Conservation (phyloP, 1,140 invertebrate species). For the Gonioctena quinquepunctata region DNA sequence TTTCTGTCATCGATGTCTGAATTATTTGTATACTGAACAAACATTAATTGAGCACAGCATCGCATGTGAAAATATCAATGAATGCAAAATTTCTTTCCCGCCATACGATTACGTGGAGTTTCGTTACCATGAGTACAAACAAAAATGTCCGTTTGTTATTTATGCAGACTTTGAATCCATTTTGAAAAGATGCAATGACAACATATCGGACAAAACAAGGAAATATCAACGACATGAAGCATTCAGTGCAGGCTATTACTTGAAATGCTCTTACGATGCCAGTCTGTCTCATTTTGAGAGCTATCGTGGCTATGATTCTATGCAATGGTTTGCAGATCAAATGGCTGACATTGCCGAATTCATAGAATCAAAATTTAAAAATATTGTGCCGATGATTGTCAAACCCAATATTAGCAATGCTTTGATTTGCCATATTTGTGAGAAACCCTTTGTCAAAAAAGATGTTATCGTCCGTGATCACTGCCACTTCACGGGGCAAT, state of each 20-base stretch:
- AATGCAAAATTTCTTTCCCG: constrained; percentile 16
- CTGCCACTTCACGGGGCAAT: constrained; percentile 48
- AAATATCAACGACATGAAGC: constrained; percentile 47
- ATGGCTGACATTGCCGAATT: constrained; percentile 29
- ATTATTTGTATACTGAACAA: constrained; percentile 39
- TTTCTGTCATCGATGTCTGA: constrained; percentile 47
- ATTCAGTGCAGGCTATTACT: constrained; percentile 33
- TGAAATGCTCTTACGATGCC: constrained; percentile 30
- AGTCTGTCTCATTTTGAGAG: constrained; percentile 41
- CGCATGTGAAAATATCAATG: constrained; percentile 22
- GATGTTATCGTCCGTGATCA: constrained; percentile 45
- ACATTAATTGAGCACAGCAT: constrained; percentile 34
- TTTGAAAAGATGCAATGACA: constrained; percentile 15
- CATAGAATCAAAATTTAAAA: constrained; percentile 29
- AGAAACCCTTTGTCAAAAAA: constrained; percentile 25
- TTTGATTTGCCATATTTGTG: constrained; percentile 46
- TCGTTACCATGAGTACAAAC: constrained; percentile 39
- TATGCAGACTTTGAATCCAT: constrained; percentile 52
- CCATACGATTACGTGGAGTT: constrained; percentile 36
- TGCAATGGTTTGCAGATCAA: constrained; percentile 38
- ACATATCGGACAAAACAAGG: neutral
- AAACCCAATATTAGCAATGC: constrained; percentile 4
- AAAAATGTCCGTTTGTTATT: constrained; percentile 45
- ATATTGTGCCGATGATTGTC: constrained; percentile 27
- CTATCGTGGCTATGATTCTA: constrained; percentile 40